Evolutionary conservation across 2,113 vertebrate species (phyloP), one percentile per base, ranked within the genome.

Genomic region (Podarcis raffonei): DNA sequence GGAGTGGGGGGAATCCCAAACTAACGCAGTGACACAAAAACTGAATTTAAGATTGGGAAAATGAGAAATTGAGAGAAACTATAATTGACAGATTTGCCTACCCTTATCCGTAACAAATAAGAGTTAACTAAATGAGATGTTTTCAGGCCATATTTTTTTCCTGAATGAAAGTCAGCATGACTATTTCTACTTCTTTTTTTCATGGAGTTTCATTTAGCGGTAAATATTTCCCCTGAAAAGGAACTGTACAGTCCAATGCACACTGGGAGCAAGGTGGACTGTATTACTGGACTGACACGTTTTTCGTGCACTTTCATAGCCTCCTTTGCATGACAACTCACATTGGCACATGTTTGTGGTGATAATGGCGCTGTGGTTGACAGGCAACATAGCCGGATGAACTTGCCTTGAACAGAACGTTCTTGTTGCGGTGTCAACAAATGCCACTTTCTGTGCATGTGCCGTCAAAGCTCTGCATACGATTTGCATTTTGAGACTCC

Each of bases 401-500:
- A 32, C 57, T 30, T 68, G 13, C 22, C 85, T 91, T 87, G 81
- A 87, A 92, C 74, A 72, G 91, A 78, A 85, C 83, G 37, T 13
- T 68, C 3, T 1, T 30, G 15, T 5, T 5, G 32, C 32, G 15
- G 20, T 69, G 27, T 53, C 30, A 66, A 39, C 32, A 76, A 75
- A 77, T 39, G 8, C 35, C 37, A 39, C 2, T 66, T 87, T 81
- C 30, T 62, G 59, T 62, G 59, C 5, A 7, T 25, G n/a, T 83
- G 80, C 27, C 20, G 48, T n/a, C 87, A 88, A 77, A 88, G 59
- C 39, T 72, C 22, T 35, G 48, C 57, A 48, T 35, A 68, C 5
- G 18, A 76, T 76, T 65, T 66, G 9, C 72, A 77, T 37, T 76
- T 37, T 93, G 87, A 92, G 90, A 86, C 85, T 48, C 18, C 87